These are phyloP conservation scores for Diorhabda carinulata DNA, from an alignment of 1,140 invertebrate genomes.

Conservation along the genomic window DNA sequence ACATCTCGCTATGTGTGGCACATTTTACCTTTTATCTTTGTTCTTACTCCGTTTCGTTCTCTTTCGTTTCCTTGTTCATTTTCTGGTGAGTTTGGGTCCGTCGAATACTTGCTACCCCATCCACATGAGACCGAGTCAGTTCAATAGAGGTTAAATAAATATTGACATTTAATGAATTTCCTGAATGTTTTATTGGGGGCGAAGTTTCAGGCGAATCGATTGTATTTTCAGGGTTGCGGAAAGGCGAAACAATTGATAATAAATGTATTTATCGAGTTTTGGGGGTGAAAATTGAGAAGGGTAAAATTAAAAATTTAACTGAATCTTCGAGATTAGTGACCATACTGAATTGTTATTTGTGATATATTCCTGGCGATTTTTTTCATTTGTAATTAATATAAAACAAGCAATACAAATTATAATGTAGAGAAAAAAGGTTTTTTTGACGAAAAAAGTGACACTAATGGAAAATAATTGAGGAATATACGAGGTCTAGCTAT, in stretches of 20 bases:
- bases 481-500: too few species aligned
- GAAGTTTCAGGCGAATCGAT: not conserved
- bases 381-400: too few species aligned
- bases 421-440: too few species aligned
- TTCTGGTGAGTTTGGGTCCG: not conserved
- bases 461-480: too few species aligned
- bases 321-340: too few species aligned
- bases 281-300: not conserved
- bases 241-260: not conserved
- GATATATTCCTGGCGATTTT: too few species aligned
- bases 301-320: too few species aligned
- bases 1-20: not conserved
- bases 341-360: too few species aligned
- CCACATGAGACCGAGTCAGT: not conserved
- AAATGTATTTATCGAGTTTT: not conserved
- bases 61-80: slow-evolving; percentile 2
- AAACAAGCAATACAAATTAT: too few species aligned
- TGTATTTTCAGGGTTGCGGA: not conserved
- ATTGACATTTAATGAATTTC: slow-evolving; percentile 3
- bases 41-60: not conserved
- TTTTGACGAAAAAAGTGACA: too few species aligned
- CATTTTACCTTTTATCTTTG: not conserved
- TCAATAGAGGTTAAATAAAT: slow-evolving; percentile 3
- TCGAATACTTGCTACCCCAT: not conserved
- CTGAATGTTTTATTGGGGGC: not conserved